phyloP scores from a whole-genome alignment of 2,113 vertebrate species.

The Chaetura pelagica region DNA sequence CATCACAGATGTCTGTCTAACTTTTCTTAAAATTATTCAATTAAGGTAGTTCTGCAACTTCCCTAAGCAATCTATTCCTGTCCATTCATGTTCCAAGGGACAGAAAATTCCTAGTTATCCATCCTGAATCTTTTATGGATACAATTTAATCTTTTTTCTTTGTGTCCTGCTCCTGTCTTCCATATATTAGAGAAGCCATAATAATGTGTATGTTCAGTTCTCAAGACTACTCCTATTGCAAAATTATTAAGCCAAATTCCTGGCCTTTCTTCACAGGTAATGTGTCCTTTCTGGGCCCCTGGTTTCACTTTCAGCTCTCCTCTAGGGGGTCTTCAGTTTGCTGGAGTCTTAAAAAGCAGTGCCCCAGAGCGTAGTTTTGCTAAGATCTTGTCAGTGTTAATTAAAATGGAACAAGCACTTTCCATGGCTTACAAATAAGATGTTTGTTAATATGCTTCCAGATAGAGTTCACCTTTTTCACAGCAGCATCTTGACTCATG shows the following conservation, averaged over 20 bases:
- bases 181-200: neutral
- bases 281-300: neutral
- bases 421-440: neutral
- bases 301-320: neutral
- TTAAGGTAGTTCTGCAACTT: neutral
- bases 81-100: neutral
- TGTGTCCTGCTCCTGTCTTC: neutral
- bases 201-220: neutral
- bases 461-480: neutral
- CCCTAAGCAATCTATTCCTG: neutral
- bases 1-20: neutral
- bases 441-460: neutral
- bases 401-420: neutral
- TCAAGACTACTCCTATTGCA: neutral
- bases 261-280: neutral
- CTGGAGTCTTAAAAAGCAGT: neutral
- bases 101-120: neutral
- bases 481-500: neutral
- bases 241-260: neutral
- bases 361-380: neutral
- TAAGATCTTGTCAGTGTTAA: neutral
- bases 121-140: neutral
- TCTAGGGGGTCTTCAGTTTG: neutral
- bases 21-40: neutral
- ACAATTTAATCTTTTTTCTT: neutral